Evolutionary conservation across 2,113 vertebrate species (phyloP).

Genomic region (Pygoscelis antarcticus): DNA sequence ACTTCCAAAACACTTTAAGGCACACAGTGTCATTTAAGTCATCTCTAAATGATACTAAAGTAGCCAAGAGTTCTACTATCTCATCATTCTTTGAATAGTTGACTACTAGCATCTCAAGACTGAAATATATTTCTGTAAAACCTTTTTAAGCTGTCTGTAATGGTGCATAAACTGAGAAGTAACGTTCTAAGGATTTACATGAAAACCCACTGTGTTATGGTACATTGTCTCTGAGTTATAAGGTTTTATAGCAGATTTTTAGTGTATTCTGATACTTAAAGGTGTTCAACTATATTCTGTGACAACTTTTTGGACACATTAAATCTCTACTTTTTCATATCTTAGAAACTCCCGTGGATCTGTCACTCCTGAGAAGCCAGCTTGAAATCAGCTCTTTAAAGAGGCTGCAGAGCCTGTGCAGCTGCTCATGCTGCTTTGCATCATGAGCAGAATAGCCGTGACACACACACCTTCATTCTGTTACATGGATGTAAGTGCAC

Average conservation of each 20-base stretch:
- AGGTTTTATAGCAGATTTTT: constrained; percentile 8
- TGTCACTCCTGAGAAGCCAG: not conserved
- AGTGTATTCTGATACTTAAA: not conserved
- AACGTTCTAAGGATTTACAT: not conserved
- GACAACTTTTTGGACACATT: not conserved
- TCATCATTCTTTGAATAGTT: not conserved
- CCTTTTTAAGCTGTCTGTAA: constrained; percentile 2
- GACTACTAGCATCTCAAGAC: not conserved
- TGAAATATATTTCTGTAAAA: constrained; percentile 25
- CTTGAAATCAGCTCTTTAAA: not conserved
- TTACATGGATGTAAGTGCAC: rapidly evolving
- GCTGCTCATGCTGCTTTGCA: not conserved
- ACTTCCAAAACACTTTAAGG: not conserved
- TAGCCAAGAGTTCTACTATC: not conserved
- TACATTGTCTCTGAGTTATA: constrained; percentile 21
- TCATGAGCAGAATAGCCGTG: not conserved
- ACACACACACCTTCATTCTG: not conserved
- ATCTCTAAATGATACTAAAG: not conserved
- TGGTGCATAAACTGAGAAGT: constrained; percentile 3
- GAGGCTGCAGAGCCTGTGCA: not conserved
- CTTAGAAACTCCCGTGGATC: not conserved
- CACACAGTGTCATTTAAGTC: not conserved
- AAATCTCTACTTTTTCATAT: not conserved
- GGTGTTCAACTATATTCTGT: not conserved
- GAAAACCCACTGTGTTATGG: not conserved